phyloP scores from a whole-genome alignment of 64 coral and sea anemone species.

The Dendrophyllia cribrosa region DNA sequence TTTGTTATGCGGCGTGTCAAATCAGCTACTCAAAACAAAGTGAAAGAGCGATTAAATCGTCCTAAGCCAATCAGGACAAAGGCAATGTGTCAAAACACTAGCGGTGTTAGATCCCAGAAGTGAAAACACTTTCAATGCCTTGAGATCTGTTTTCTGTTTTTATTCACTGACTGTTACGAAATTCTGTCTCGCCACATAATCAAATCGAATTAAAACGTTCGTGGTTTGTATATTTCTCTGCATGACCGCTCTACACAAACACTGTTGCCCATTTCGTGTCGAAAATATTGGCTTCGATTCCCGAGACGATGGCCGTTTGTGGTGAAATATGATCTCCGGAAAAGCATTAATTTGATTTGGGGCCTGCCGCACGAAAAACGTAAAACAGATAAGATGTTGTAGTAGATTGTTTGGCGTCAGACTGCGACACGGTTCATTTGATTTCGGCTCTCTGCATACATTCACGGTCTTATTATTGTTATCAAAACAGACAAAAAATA shows the following conservation, averaged over 20 bases:
- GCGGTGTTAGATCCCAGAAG: background rate
- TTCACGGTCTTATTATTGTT: background rate
- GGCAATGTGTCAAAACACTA: constrained; percentile 39
- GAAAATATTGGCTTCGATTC: constrained; percentile 21
- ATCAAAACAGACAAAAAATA: background rate
- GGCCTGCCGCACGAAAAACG: background rate
- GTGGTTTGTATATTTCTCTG: background rate
- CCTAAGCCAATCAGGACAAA: constrained; percentile 16
- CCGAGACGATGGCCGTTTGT: background rate
- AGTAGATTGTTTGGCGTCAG: background rate
- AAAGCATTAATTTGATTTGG: constrained; percentile 32
- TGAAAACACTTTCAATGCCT: background rate
- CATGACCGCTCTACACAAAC: background rate
- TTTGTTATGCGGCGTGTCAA: constrained; percentile 32
- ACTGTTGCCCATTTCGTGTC: constrained; percentile 15
- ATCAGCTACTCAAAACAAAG: constrained; percentile 32
- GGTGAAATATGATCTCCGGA: constrained; percentile 47
- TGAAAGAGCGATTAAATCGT: constrained; percentile 33
- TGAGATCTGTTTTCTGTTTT: constrained; percentile 24
- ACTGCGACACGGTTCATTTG: background rate
- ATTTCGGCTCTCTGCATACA: background rate
- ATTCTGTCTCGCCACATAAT: constrained; percentile 11
- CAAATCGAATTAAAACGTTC: constrained; percentile 2
- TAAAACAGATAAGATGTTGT: background rate
- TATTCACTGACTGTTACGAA: constrained; percentile 14